phyloP scores from a whole-genome alignment of 2,888 invertebrate species.

The Phragmatobia fuliginosa region DNA sequence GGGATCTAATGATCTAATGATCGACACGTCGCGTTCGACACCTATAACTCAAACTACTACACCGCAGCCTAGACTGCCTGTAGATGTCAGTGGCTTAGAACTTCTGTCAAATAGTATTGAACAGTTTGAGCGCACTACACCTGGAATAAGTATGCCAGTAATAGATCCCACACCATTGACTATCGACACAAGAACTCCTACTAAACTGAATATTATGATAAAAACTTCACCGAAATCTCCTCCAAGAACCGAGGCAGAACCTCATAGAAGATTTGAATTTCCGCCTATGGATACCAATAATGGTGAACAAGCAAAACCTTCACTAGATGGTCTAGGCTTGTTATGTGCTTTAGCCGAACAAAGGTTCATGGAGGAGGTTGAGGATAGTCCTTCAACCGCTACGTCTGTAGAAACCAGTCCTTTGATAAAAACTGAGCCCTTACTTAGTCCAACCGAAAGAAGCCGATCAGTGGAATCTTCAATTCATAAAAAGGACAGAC shows the following conservation, averaged over 20 bases:
- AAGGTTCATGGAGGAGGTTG: slow-evolving; percentile 92
- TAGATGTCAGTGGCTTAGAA: slow-evolving; percentile 93
- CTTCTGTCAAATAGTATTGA: slow-evolving; percentile 94
- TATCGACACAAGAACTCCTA: slow-evolving; percentile 75
- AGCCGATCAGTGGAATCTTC: slow-evolving; percentile 58
- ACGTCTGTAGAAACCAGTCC: slow-evolving; percentile 64
- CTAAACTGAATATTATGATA: slow-evolving; percentile 78
- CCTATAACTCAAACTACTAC: slow-evolving; percentile 56
- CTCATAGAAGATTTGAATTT: slow-evolving; percentile 76
- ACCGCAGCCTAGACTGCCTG: slow-evolving; percentile 64
- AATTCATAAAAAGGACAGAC: slow-evolving; percentile 70
- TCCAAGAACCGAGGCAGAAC: slow-evolving; percentile 71
- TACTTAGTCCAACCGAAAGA: slow-evolving; percentile 71
- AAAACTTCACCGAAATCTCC: slow-evolving; percentile 81
- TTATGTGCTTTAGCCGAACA: slow-evolving; percentile 95
- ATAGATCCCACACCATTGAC: slow-evolving; percentile 71
- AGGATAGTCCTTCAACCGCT: slow-evolving; percentile 67
- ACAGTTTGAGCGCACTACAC: slow-evolving; percentile 88
- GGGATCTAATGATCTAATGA: slow-evolving; percentile 79
- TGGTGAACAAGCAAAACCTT: slow-evolving; percentile 73
- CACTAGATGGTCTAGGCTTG: slow-evolving; percentile 90
- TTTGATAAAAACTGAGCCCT: slow-evolving; percentile 75
- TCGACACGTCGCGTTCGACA: slow-evolving; percentile 76
- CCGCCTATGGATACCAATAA: slow-evolving; percentile 61
- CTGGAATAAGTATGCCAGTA: slow-evolving; percentile 70